A percentile compares a stretch with the other conserved stretches of the same genome.
These are phyloP conservation scores for Teleogryllus occipitalis DNA, from an alignment of 1,140 invertebrate species.

Conservation along the genomic window DNA sequence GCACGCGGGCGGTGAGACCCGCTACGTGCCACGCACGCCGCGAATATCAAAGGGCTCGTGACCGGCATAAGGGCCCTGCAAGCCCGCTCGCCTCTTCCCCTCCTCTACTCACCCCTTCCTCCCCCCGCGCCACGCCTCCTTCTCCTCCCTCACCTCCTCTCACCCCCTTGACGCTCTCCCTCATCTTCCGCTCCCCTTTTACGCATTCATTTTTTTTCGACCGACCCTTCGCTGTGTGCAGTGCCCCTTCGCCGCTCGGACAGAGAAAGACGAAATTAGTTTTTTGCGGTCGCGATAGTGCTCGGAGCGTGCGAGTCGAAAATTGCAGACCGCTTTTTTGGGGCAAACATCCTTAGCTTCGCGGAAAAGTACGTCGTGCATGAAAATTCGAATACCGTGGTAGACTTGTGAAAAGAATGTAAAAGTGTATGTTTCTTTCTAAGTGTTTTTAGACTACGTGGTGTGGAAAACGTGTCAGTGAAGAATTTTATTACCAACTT, in stretches of 20 bases:
- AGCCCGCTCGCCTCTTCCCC: not conserved
- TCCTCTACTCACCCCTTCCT: not conserved
- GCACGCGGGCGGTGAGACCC: not conserved
- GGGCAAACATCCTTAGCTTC: not conserved
- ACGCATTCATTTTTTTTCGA: not conserved
- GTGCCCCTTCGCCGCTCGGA: not conserved
- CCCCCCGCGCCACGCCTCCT: not conserved
- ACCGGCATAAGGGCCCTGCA: not conserved
- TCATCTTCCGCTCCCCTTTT: not conserved
- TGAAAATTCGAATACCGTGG: not conserved
- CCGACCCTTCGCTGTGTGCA: not conserved
- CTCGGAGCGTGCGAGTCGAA: not conserved
- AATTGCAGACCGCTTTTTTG: not conserved
- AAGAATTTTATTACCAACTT: too few relatives aligned
- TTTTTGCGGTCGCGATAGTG: not conserved
- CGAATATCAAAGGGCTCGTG: constrained; percentile 3
- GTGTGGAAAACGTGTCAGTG: too few relatives aligned
- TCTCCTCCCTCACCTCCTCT: not conserved
- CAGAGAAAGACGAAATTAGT: not conserved
- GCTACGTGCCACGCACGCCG: constrained; percentile 1
- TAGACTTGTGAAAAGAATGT: too few relatives aligned
- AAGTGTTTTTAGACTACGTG: too few relatives aligned
- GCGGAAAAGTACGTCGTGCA: not conserved
- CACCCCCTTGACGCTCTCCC: not conserved
- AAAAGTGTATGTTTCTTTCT: too few relatives aligned